Evolutionary conservation across 2,113 vertebrate genomes (phyloP), one percentile per base, ranked within the genome.

Genomic region (Ancistrus triradiatus): DNA sequence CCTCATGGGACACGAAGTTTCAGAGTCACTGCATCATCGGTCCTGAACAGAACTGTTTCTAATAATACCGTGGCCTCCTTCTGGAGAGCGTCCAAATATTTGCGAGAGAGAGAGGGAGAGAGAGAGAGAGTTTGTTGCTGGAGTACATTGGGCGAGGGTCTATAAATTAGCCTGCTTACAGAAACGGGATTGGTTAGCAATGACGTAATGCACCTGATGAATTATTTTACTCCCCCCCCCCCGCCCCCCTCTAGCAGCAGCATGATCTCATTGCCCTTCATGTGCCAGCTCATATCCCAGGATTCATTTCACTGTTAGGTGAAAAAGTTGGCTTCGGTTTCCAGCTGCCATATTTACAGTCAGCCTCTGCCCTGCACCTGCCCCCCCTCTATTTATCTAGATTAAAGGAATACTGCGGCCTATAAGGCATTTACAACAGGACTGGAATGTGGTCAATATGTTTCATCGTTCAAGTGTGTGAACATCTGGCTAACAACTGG

Each of bases 181-280:
- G 73, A 52, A 56, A 74, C 28, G 2, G 15, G 77, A 87, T 83
- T 87, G 83, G 83, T 66, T 63, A 0, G 21, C 6, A 67, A 70
- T 87, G 83, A 87, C 49, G 80, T 85, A 81, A 84, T 81, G 68
- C 56, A 82, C 83, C 79, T 79, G 77, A 82, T 85, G 74, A 81
- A 82, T 82, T 62, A 74, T 66, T 53, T 21, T 40, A 19, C 35
- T 43, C 42, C 74, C 67, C 66, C 70, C 18, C 13, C 70, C 78
- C 66, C 74, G 78, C 75, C 76, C 75, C 9, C 37, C 78, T 75
- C 81, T 83, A 70, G 60, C 76, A 69, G 37, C 37, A 40, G 70
- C 40, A 81, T 82, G 81, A 84, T 79, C 76, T 85, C 83, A 87
- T 81, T 59, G 76, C 82, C 80, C 70, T 69, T 76, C 43, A 58